Evolutionary conservation across 92 coral and sea anemone species (phyloP), one percentile per base, ranked within the genome.

Genomic region (Epizoanthus illoricatus): DNA sequence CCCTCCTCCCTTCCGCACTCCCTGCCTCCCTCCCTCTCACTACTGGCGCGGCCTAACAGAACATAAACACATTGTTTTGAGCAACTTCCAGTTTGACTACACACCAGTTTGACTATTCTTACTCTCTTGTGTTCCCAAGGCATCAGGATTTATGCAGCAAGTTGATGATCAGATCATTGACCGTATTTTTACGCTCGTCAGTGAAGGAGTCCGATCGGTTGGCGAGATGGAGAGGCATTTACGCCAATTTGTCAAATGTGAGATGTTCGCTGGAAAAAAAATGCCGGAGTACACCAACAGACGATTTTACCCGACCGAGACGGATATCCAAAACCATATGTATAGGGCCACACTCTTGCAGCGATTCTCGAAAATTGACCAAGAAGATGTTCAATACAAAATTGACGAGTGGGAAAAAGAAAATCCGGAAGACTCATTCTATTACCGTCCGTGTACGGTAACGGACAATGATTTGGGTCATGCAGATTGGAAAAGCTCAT

Each of bases 341-440:
- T 76, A 76, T 60, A 76, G 36, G 8, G 81, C 81, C 40, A 60
- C 69, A 55, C 68, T 59, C 15, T 43, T 20, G 43, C 20, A 52
- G 36, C 36, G 49, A 59, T 20, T 36, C 28, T 54, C 81, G 16
- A 59, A 56, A 20, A 76, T 76, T 60, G 81, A 76, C 45, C 81
- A 76, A 76, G 81, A 76, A 59, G 63, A 76, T 59, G 68, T 76
- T 56, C 68, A 76, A 57, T 19, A 33, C 11, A 76, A 76, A 59
- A 42, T 76, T 76, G 63, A 76, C 23, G 81, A 76, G 43, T 76
- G 81, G 81, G 17, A 57, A 76, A 23, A 76, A 36, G 81, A 76
- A 52, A 41, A 23, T 55, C 70, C 81, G 16, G 69, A 59, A 45
- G 81, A 76, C 69, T 57, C 59, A 10, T 76, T 76, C 69, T 54